Conservation (phyloP, 2,797 vertebrate species). For the Leuciscus waleckii region DNA sequence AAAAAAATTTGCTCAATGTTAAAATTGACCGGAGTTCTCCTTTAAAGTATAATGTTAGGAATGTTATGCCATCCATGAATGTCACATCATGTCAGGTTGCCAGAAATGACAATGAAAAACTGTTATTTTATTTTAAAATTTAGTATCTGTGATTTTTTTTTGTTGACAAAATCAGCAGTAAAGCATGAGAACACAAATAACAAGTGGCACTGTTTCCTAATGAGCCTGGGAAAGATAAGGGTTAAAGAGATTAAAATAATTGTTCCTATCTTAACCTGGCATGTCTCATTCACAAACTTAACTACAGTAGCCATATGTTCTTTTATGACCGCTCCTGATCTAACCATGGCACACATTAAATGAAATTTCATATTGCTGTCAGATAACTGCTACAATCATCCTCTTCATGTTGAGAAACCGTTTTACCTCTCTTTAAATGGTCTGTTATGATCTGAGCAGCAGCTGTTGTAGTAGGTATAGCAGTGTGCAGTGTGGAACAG, state of each 20-base stretch:
- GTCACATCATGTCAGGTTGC: background rate
- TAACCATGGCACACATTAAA: background rate
- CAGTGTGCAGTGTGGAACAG: conserved; percentile 31
- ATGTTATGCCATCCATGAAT: conserved; percentile 6
- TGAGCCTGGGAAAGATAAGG: background rate
- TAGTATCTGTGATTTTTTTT: background rate
- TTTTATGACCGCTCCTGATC: conserved; percentile 5
- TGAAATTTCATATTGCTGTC: background rate
- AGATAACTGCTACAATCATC: conserved; percentile 14
- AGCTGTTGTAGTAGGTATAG: conserved; percentile 27
- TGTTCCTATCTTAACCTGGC: background rate
- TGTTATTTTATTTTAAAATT: background rate
- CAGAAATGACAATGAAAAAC: background rate
- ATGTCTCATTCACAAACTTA: background rate
- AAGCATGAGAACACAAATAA: background rate
- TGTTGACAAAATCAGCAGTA: background rate
- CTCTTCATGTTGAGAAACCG: conserved; percentile 27
- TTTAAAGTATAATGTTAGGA: background rate
- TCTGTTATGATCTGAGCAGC: conserved; percentile 5
- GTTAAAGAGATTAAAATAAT: background rate
- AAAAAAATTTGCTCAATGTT: no score
- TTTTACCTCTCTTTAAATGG: conserved; percentile 34
- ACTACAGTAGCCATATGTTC: conserved; percentile 4
- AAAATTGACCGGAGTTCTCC: no score
- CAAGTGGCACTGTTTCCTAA: background rate